These are phyloP conservation scores for Prinia subflava DNA, from an alignment of 2,113 vertebrate genomes.

Conservation along the genomic window DNA sequence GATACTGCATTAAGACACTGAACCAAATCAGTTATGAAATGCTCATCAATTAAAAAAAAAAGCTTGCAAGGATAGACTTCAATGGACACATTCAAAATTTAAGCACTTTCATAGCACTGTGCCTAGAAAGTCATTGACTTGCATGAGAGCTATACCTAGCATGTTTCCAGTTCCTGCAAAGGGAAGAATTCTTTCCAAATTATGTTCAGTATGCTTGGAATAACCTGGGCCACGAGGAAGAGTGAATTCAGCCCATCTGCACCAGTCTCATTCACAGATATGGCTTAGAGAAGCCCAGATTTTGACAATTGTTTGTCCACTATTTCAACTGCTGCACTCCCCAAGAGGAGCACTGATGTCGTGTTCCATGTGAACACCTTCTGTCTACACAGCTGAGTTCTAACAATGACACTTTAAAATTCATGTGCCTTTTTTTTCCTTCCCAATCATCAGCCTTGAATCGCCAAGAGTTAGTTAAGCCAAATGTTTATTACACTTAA, in stretches of 20 bases:
- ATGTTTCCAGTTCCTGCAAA: background rate
- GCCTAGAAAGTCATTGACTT: background rate
- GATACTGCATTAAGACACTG: background rate
- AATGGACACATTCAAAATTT: background rate
- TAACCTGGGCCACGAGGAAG: background rate
- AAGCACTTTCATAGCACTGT: background rate
- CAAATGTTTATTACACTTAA: background rate
- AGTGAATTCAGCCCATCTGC: background rate
- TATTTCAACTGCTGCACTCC: background rate
- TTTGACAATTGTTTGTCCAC: background rate
- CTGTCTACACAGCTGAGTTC: background rate
- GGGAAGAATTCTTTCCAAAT: background rate
- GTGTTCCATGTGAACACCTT: fast-evolving
- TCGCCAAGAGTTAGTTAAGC: background rate
- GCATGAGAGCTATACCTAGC: background rate
- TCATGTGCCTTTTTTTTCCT: background rate
- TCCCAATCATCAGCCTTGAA: background rate
- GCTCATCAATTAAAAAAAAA: background rate
- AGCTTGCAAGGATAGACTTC: background rate
- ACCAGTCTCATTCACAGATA: background rate
- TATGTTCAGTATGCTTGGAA: background rate
- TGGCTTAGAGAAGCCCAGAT: background rate
- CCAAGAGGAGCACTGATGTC: background rate
- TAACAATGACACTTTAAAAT: background rate
- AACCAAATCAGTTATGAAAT: background rate